A percentile compares a stretch with the other conserved stretches of the same genome.
Conservation (phyloP, 2,888 invertebrate genomes). For the Drosophila basisetae region DNA sequence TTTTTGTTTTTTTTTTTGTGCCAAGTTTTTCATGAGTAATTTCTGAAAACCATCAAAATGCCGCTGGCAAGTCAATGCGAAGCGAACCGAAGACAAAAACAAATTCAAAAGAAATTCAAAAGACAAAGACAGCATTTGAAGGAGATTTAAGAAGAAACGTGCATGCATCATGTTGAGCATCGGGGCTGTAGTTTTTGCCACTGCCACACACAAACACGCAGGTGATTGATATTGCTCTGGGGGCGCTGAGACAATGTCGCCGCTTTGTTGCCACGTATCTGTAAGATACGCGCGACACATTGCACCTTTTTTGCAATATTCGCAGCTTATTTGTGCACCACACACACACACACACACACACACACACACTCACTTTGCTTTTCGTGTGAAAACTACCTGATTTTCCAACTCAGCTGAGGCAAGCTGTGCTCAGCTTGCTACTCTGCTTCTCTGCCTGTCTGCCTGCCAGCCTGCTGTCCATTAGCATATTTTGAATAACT, state of each 20-base stretch:
- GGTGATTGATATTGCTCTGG: slow-evolving; percentile 75
- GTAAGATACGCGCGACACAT: slow-evolving; percentile 61
- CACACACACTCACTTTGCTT: background rate
- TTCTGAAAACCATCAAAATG: slow-evolving; percentile 70
- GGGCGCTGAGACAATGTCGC: slow-evolving; percentile 37
- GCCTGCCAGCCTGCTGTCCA: slow-evolving; percentile 15
- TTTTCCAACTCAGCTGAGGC: slow-evolving; percentile 64
- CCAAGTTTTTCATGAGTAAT: slow-evolving; percentile 66
- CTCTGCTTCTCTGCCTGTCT: background rate
- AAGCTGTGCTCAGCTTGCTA: slow-evolving; percentile 22
- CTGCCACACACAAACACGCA: slow-evolving; percentile 45
- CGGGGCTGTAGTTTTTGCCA: slow-evolving; percentile 28
- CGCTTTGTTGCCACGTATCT: slow-evolving; percentile 46
- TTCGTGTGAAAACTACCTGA: slow-evolving; percentile 77
- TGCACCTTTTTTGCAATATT: slow-evolving; percentile 26
- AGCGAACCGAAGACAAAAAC: slow-evolving; percentile 15
- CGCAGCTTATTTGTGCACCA: slow-evolving; percentile 12
- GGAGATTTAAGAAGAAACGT: slow-evolving; percentile 59
- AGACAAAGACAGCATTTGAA: slow-evolving; percentile 47
- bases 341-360: background rate
- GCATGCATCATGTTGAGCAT: slow-evolving; percentile 51
- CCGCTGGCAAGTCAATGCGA: slow-evolving; percentile 55
- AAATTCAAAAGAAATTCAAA: slow-evolving; percentile 17
- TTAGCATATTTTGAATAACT: slow-evolving; percentile 66
- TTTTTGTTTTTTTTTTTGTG: slow-evolving; percentile 4